These are phyloP conservation scores for Trachops cirrhosus DNA, from an alignment of 2,797 vertebrate genomes.

Conservation along the genomic window DNA sequence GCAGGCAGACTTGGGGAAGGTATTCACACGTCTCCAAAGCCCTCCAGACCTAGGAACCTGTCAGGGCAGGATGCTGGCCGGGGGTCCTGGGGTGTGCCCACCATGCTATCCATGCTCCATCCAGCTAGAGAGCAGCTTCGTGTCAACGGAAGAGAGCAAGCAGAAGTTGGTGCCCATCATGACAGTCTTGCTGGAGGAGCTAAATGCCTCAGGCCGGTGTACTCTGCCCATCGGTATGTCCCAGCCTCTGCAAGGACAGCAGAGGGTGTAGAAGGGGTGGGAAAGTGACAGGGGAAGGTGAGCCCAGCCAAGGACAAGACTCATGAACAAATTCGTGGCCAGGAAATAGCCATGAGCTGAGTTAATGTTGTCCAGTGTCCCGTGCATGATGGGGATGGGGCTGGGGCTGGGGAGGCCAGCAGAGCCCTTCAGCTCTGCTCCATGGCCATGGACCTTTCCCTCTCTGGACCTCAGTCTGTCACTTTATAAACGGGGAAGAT, in stretches of 20 bases:
- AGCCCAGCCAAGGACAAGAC: neutral
- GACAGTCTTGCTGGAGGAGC: slow-evolving; percentile 95
- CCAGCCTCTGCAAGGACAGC: neutral
- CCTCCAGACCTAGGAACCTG: neutral
- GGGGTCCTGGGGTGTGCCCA: neutral
- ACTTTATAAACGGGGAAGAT: neutral
- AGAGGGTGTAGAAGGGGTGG: neutral
- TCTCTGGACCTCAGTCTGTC: slow-evolving; percentile 1
- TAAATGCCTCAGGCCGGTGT: slow-evolving; percentile 95
- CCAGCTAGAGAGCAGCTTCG: slow-evolving; percentile 97
- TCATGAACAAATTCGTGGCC: neutral
- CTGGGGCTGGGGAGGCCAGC: neutral
- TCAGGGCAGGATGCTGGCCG: neutral
- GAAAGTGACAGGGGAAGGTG: neutral
- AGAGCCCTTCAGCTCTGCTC: neutral
- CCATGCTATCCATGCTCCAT: neutral
- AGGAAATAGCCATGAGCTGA: neutral
- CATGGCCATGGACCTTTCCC: neutral
- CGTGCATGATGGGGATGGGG: neutral
- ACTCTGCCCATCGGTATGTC: slow-evolving; percentile 93
- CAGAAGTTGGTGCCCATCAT: slow-evolving; percentile 97
- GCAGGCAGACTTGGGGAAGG: neutral
- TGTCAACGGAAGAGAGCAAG: slow-evolving; percentile 97
- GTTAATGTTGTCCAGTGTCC: neutral
- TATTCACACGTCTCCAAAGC: neutral